Base-by-base conservation (phyloP, 92 coral and sea anemone genomes). In the Umimayanthus kanabou region DNA sequence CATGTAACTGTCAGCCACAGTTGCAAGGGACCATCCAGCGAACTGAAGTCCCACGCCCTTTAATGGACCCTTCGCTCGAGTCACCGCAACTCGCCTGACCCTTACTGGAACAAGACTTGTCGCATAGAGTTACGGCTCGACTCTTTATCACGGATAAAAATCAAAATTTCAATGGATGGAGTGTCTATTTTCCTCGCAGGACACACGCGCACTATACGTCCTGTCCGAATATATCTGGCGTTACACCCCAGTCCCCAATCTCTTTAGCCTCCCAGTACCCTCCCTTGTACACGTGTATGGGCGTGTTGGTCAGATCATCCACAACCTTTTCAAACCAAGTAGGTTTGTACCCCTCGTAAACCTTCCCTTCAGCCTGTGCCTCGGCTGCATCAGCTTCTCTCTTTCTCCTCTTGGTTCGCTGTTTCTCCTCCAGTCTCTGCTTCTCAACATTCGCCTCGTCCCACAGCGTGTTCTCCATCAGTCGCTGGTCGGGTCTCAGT, bases 181-280 rank as follows among this genome's bases (percentile, higher is more conserved):
- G 30, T 66, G 15, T 80, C 33, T 30, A 28, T 9, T 58, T 14
- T 22, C 85, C 67, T 39, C 13, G 74, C n/a, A 80, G 49, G 53
- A 16, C 20, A 39, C 55, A 64, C 16, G n/a, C 18, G 33, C 45
- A 0, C 49, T 78, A 61, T 28, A 18, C 13, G 67, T 78, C 89
- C 14, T 65, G 89, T 82, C 88, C 91, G 89, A 90, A 97, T 69
- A 97, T 95, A 93, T 97, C 99, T 25, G 99, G 99, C 45, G 93
- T 91, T 74, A 89, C 65, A 70, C 93, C 86, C 98, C 98, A 97
- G 78, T 97, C 99, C 9, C 88, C 86, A 78, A 93, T 95, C 86
- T 95, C 99, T 76, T 97, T 97, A 18, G 98, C 98, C 71, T 97
- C 99, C 99, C 99, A 97, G 72, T 97, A 97, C 22, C 99, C 99